These are phyloP conservation scores for Telenomus remus DNA, from an alignment of 1,140 invertebrate genomes.

Conservation along the genomic window DNA sequence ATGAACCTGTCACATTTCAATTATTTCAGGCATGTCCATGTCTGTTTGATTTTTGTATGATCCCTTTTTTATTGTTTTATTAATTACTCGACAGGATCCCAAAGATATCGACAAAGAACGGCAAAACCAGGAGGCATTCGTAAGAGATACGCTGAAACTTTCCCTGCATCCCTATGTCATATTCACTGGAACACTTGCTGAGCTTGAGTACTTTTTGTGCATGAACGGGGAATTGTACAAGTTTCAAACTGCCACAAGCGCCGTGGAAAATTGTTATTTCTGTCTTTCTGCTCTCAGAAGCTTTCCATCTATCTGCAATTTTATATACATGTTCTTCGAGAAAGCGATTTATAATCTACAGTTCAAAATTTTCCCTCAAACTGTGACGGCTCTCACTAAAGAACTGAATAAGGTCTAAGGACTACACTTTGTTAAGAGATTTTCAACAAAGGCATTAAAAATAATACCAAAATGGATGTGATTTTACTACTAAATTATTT, in stretches of 20 bases:
- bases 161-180: constrained; percentile 7
- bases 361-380: not conserved
- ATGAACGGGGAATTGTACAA: constrained; percentile 1
- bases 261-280: not conserved
- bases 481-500: constrained; percentile 7
- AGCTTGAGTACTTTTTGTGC: constrained; percentile 3
- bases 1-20: too few species aligned
- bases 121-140: constrained; percentile 4
- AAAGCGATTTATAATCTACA: constrained; percentile 4
- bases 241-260: not conserved
- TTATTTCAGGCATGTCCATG: too few species aligned
- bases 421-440: not conserved
- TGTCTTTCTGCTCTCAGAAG: not conserved
- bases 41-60: not conserved
- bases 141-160: not conserved
- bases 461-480: constrained; percentile 9
- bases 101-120: constrained; percentile 8
- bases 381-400: not conserved
- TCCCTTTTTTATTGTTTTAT: not conserved
- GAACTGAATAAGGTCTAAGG: constrained; percentile 4
- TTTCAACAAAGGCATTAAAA: constrained; percentile 1
- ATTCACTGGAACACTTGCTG: not conserved
- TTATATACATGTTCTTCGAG: not conserved
- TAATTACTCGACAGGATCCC: constrained; percentile 5
- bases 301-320: not conserved